A percentile compares a stretch with the other conserved stretches of the same genome.
phyloP scores from a whole-genome alignment of 2,888 invertebrate genomes.

The Zonitis immaculata region DNA sequence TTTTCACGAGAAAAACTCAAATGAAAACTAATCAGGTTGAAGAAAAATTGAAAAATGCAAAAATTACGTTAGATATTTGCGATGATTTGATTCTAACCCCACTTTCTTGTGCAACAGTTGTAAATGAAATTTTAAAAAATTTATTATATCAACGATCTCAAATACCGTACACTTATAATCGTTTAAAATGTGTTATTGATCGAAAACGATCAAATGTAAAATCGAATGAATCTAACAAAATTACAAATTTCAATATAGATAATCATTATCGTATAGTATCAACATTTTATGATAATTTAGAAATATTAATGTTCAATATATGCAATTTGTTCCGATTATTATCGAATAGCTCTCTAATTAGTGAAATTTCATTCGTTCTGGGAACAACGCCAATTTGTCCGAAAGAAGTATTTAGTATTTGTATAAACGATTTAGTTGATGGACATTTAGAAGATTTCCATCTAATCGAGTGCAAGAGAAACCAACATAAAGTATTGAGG shows the following conservation, averaged over 20 bases:
- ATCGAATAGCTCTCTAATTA: conserved; percentile 20
- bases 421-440: conserved; percentile 26
- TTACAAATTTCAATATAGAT: conserved; percentile 30
- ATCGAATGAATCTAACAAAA: conserved; percentile 2
- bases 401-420: conserved; percentile 37
- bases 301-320: conserved; percentile 36
- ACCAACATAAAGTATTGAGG: conserved; percentile 39
- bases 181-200: conserved; percentile 36
- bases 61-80: not conserved
- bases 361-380: conserved; percentile 38
- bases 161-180: conserved; percentile 42
- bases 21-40: not conserved
- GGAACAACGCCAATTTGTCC: conserved; percentile 37
- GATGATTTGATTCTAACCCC: conserved; percentile 52
- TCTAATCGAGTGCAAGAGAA: conserved; percentile 29
- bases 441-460: conserved; percentile 40
- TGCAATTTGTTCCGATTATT: conserved; percentile 30
- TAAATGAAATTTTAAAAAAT: conserved; percentile 56
- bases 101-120: conserved; percentile 54
- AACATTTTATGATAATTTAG: conserved; percentile 35
- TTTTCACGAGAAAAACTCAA: not conserved
- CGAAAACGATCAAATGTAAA: conserved; percentile 30
- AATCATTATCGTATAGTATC: conserved; percentile 36
- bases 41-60: not conserved
- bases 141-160: conserved; percentile 55